Percentiles rank a stretch among this genome's conserved stretches.
Evolutionary conservation across 2,113 vertebrate species (phyloP).

Genomic region (Cebidichthys violaceus): DNA sequence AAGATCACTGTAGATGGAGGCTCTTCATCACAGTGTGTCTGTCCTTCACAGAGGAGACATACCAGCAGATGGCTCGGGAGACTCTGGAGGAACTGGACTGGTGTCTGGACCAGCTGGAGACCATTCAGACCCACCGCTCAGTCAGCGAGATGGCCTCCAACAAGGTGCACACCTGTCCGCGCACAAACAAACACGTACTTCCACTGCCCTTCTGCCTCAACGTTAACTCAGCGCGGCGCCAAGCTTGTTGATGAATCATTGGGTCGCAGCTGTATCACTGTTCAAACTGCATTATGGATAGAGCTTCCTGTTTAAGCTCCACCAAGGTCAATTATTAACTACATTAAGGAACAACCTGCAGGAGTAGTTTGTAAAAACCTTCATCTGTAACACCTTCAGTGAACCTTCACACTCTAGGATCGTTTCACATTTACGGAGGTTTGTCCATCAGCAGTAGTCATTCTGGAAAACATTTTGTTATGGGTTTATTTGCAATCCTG

Average conservation of each 20-base stretch:
- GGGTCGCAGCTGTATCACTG: background rate
- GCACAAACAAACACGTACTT: slow-evolving; percentile 27
- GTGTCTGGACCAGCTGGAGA: slow-evolving; percentile 95
- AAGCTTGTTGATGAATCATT: background rate
- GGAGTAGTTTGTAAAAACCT: background rate
- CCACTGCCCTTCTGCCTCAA: background rate
- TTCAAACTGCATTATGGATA: background rate
- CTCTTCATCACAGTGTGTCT: slow-evolving; percentile 1
- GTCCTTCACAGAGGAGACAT: slow-evolving; percentile 88
- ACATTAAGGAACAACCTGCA: background rate
- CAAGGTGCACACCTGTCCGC: slow-evolving; percentile 81
- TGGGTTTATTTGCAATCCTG: slow-evolving; percentile 27
- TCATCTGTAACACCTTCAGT: background rate
- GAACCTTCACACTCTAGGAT: slow-evolving; percentile 2
- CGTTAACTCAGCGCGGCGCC: too few species aligned
- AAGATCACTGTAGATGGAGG: background rate
- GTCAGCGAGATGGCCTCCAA: slow-evolving; percentile 96
- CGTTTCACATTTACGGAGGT: background rate
- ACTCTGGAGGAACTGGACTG: slow-evolving; percentile 95
- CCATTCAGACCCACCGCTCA: slow-evolving; percentile 93
- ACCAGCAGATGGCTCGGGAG: slow-evolving; percentile 93
- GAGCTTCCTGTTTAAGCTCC: background rate
- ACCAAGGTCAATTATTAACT: background rate
- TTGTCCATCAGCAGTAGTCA: background rate
- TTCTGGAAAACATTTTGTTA: background rate